These are phyloP conservation scores for Eudyptes chrysolophus DNA, from an alignment of 2,113 vertebrate species.

Conservation along the genomic window DNA sequence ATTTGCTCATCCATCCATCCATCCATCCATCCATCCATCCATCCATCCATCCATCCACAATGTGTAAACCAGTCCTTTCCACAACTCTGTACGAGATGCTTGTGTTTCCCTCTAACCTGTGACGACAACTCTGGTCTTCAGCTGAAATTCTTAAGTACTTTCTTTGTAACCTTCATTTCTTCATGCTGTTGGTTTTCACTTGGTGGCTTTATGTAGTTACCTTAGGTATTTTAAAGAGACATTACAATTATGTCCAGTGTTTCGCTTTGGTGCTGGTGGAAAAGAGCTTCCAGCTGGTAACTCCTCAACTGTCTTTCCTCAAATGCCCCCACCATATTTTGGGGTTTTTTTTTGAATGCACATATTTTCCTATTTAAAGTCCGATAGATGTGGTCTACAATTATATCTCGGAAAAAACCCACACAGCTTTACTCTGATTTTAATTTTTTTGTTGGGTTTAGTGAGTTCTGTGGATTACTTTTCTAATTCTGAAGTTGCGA, in stretches of 20 bases:
- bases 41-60: background rate
- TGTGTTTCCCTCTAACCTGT: background rate
- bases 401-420: background rate
- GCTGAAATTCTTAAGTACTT: background rate
- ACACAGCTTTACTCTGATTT: background rate
- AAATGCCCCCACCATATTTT: background rate
- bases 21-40: too few species aligned
- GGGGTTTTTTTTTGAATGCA: background rate
- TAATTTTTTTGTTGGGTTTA: background rate
- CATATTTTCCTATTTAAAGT: background rate
- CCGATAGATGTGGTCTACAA: background rate
- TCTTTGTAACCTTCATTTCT: background rate
- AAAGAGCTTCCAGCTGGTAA: background rate
- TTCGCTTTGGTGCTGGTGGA: background rate
- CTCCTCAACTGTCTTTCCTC: background rate
- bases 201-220: background rate
- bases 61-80: background rate
- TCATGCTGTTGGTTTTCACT: background rate
- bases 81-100: background rate
- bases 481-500: background rate
- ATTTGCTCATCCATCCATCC: background rate
- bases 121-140: background rate
- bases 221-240: background rate
- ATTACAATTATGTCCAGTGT: background rate
- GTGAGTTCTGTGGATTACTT: background rate